A percentile compares a stretch with the other conserved stretches of the same genome.
Conservation (phyloP, 2,888 invertebrate genomes). For the Aphodius granarius region DNA sequence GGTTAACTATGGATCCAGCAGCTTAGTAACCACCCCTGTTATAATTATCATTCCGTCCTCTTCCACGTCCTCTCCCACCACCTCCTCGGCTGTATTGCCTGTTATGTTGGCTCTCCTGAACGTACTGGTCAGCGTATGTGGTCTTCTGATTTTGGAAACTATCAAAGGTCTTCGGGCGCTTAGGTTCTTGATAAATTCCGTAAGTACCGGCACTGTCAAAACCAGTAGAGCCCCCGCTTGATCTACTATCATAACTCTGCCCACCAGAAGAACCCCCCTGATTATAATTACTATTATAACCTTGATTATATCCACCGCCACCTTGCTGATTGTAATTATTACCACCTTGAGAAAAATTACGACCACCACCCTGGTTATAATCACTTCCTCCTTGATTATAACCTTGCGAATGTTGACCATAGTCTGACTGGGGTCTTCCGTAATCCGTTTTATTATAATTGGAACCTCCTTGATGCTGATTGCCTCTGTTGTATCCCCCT, state of each 20-base stretch:
- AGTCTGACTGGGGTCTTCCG: slow-evolving; percentile 6
- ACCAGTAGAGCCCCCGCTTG: slow-evolving; percentile 37
- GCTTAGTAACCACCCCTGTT: slow-evolving; percentile 45
- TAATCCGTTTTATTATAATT: neutral
- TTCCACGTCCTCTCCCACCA: slow-evolving; percentile 38
- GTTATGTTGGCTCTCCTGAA: slow-evolving; percentile 51
- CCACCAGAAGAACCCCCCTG: slow-evolving; percentile 30
- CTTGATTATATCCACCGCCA: slow-evolving; percentile 18
- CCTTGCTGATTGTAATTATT: slow-evolving; percentile 19
- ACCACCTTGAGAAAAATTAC: slow-evolving; percentile 29
- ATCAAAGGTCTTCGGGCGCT: slow-evolving; percentile 52
- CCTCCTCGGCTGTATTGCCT: slow-evolving; percentile 48
- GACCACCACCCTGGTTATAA: slow-evolving; percentile 37
- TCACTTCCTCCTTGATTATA: slow-evolving; percentile 35
- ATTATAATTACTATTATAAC: slow-evolving; percentile 17
- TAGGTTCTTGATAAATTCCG: slow-evolving; percentile 44
- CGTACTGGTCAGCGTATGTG: slow-evolving; percentile 53
- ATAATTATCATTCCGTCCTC: slow-evolving; percentile 46
- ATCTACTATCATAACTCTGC: slow-evolving; percentile 30
- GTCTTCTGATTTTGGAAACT: slow-evolving; percentile 49
- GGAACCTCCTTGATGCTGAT: slow-evolving; percentile 9
- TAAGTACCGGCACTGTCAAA: slow-evolving; percentile 46
- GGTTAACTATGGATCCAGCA: slow-evolving; percentile 11
- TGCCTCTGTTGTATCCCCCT: slow-evolving; percentile 20
- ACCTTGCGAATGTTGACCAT: slow-evolving; percentile 7